A percentile compares a stretch with the other conserved stretches of the same genome.
phyloP scores from a whole-genome alignment of 92 coral and sea anemone genomes.

The Desmophyllum pertusum region DNA sequence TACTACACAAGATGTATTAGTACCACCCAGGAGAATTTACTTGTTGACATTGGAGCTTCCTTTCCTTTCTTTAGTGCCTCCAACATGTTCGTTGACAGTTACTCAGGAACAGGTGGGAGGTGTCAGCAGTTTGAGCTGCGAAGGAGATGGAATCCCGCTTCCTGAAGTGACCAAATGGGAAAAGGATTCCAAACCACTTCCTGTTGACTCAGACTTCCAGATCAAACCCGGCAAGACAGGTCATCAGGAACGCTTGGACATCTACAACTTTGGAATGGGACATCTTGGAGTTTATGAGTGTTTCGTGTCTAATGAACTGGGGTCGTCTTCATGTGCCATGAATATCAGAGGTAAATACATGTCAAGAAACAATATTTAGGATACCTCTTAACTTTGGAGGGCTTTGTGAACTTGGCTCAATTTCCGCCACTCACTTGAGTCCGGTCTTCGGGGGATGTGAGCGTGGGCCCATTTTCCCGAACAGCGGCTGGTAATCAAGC shows the following conservation, averaged over 20 bases:
- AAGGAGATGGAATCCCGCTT: constrained; percentile 75
- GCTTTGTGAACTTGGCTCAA: background rate
- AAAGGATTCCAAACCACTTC: constrained; percentile 46
- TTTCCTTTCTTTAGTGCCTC: constrained; percentile 43
- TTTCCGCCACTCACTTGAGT: too few species aligned
- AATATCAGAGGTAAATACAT: constrained; percentile 55
- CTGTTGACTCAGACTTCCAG: constrained; percentile 31
- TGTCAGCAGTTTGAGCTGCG: constrained; percentile 58
- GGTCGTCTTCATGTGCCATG: constrained; percentile 47
- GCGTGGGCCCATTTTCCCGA: too few species aligned
- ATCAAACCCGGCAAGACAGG: constrained; percentile 32
- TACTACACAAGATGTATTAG: background rate
- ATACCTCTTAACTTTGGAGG: too few species aligned
- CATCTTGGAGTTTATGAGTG: constrained; percentile 78
- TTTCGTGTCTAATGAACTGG: constrained; percentile 47
- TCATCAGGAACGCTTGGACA: constrained; percentile 53
- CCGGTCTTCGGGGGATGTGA: too few species aligned
- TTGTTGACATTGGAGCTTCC: too few species aligned
- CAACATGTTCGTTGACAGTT: constrained; percentile 58
- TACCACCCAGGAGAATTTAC: too few species aligned
- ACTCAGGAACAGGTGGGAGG: constrained; percentile 49
- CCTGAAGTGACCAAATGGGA: constrained; percentile 69
- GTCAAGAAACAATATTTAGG: too few species aligned
- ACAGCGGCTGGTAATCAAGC: too few species aligned
- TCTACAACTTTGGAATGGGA: constrained; percentile 64